Percentiles rank a stretch among this genome's conserved stretches.
Conservation (phyloP, 1,140 invertebrate genomes). For the Leptopilina boulardi region DNA sequence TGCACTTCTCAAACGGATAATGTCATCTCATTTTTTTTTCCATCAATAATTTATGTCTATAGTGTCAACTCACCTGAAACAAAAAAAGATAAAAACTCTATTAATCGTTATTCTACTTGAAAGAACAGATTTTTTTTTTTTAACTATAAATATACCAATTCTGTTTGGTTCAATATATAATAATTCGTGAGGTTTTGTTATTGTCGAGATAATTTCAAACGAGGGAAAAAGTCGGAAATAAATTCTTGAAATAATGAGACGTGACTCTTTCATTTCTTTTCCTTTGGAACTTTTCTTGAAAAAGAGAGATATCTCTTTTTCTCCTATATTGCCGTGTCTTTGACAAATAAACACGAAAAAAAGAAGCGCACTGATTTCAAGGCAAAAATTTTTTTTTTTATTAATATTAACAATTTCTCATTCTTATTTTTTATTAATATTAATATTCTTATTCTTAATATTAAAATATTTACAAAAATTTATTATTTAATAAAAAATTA, state of each 20-base stretch:
- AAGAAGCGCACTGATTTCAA: too few species aligned
- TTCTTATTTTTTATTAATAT: too few species aligned
- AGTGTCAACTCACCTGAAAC: conserved; percentile 59
- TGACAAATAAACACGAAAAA: too few species aligned
- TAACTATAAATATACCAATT: too few species aligned
- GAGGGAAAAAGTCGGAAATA: background rate
- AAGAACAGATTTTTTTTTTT: background rate
- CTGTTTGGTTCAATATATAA: background rate
- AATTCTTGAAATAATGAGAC: background rate
- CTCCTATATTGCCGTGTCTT: too few species aligned
- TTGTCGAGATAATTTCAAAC: background rate
- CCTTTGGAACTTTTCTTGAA: too few species aligned
- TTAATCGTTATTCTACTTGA: conserved; percentile 51
- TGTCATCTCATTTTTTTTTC: background rate
- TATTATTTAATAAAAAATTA: too few species aligned
- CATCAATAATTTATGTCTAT: background rate
- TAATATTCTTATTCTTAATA: too few species aligned
- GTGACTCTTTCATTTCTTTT: background rate
- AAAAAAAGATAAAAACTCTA: conserved; percentile 60
- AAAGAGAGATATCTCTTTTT: too few species aligned
- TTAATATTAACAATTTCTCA: too few species aligned
- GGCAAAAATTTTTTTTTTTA: too few species aligned
- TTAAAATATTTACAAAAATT: too few species aligned
- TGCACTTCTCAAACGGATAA: background rate
- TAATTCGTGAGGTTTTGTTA: background rate